phyloP scores from a whole-genome alignment of 2,113 vertebrate genomes.

The Calidris pugnax region DNA sequence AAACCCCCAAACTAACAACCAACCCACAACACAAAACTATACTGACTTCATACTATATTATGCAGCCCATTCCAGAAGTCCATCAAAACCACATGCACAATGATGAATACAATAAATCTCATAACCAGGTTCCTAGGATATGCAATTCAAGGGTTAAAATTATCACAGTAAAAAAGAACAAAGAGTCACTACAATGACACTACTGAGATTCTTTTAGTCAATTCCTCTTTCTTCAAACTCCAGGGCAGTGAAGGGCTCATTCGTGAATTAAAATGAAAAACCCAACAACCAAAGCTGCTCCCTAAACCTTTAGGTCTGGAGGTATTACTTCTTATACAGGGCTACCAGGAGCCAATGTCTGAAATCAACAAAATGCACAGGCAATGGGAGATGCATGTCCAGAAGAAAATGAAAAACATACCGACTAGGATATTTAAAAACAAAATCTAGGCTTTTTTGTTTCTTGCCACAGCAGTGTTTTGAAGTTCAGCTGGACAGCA shows the following conservation, averaged over 20 bases:
- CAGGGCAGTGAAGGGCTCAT: not conserved
- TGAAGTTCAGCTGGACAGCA: not conserved
- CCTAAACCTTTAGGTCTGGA: not conserved
- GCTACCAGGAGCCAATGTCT: rapidly evolving
- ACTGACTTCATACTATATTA: not conserved
- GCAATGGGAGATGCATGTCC: not conserved
- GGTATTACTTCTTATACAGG: not conserved
- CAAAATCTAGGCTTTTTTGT: not conserved
- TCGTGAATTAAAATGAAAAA: not conserved
- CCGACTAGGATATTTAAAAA: not conserved
- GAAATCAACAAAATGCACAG: not conserved
- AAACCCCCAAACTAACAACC: not conserved
- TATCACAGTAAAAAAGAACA: not conserved
- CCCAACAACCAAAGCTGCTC: not conserved
- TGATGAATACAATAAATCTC: not conserved
- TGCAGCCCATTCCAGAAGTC: not conserved
- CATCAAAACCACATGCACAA: not conserved
- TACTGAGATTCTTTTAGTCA: slow-evolving; percentile 21
- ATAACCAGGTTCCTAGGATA: not conserved
- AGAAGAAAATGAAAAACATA: not conserved
- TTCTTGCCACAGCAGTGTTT: not conserved
- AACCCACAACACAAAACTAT: not conserved
- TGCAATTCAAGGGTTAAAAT: not conserved
- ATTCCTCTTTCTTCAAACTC: not conserved
- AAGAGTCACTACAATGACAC: not conserved